A percentile compares a stretch with the other conserved stretches of the same genome.
Conservation (phyloP, 2,113 vertebrate genomes). For the Uria aalge region DNA sequence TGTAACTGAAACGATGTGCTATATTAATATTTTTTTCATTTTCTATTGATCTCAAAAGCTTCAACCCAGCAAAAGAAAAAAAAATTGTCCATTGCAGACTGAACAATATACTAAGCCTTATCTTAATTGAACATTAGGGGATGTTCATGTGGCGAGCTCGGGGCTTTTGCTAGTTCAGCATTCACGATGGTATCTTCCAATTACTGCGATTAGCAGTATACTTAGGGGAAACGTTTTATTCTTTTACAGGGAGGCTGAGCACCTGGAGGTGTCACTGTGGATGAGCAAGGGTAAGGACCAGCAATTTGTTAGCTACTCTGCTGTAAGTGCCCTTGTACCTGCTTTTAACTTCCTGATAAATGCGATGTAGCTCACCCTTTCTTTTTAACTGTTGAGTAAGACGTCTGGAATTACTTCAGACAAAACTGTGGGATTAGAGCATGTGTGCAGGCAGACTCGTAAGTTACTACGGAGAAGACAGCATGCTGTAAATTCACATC, state of each 20-base stretch:
- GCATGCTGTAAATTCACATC: not conserved
- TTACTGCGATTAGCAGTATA: slow-evolving; percentile 13
- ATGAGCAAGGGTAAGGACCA: not conserved
- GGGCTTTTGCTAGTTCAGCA: slow-evolving; percentile 52
- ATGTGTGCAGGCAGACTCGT: not conserved
- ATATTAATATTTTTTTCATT: not conserved
- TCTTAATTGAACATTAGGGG: slow-evolving; percentile 59
- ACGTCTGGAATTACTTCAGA: not conserved
- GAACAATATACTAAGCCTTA: slow-evolving; percentile 29
- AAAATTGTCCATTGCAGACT: not conserved
- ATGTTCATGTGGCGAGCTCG: not conserved
- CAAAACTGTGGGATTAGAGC: not conserved
- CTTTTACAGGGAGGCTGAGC: not conserved
- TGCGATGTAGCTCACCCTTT: not conserved
- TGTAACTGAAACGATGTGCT: not conserved
- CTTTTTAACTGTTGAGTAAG: not conserved
- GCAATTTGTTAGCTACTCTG: not conserved
- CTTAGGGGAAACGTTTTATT: not conserved
- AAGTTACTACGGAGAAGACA: not conserved
- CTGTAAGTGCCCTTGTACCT: not conserved
- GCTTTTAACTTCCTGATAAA: slow-evolving; percentile 14
- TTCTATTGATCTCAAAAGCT: slow-evolving; percentile 35
- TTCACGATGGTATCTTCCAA: slow-evolving; percentile 19
- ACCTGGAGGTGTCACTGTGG: not conserved
- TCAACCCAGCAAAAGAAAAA: not conserved